phyloP scores from a whole-genome alignment of 2,888 invertebrate species.

The Acleris holmiana region DNA sequence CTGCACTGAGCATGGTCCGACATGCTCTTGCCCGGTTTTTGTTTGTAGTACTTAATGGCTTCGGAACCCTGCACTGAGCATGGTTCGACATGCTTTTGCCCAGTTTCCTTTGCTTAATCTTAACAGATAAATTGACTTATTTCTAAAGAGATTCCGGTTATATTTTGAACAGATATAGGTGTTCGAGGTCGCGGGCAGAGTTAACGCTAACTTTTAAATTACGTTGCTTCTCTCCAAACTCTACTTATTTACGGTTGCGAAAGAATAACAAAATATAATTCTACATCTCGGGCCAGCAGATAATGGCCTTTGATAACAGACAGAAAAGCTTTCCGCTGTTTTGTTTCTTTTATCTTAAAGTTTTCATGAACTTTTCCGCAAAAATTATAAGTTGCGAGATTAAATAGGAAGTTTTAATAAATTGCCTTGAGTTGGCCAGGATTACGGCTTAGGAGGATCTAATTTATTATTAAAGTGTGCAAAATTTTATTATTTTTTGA shows the following conservation, averaged over 20 bases:
- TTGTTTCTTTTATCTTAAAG: slow-evolving; percentile 81
- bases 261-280: slow-evolving; percentile 78
- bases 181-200: slow-evolving; percentile 8
- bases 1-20: no score
- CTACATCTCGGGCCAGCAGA: slow-evolving; percentile 81
- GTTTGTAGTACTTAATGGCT: no score
- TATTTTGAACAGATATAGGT: background rate
- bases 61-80: no score
- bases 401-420: slow-evolving; percentile 82
- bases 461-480: slow-evolving; percentile 51
- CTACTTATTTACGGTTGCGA: slow-evolving; percentile 64
- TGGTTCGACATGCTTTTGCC: no score
- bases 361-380: slow-evolving; percentile 76
- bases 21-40: no score
- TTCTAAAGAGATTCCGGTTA: background rate
- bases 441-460: slow-evolving; percentile 65
- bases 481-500: no score
- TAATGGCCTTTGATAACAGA: slow-evolving; percentile 82
- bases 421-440: slow-evolving; percentile 70
- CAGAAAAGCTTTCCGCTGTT: slow-evolving; percentile 83
- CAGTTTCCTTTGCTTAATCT: no score
- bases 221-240: slow-evolving; percentile 68
- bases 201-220: slow-evolving; percentile 64
- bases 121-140: no score
- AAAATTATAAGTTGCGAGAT: slow-evolving; percentile 81